Evolutionary conservation across 2,888 invertebrate genomes (phyloP), one percentile per base, ranked within the genome.

Genomic region (Phortica okadai): DNA sequence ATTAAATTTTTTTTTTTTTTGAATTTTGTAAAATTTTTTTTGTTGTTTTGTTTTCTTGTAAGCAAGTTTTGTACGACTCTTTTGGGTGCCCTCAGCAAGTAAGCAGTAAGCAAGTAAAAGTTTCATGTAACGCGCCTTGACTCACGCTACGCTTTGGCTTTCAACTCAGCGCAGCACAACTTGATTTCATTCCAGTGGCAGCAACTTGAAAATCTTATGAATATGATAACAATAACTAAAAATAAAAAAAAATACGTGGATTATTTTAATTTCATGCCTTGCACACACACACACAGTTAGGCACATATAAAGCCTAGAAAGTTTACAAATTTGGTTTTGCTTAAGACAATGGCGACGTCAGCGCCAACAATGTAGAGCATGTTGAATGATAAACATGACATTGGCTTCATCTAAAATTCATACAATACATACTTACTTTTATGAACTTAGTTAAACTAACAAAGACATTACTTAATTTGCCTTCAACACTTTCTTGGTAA

Each of bases 221-320:
- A 72, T 76, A 74, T 81, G 78, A 82, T 81, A 62, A 62, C 62
- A 79, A 74, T 11, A 79, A 76, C 80, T 76, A 85, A 78, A 33
- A 33, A 33, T 33, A 33, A 33, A 33, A 33, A 33, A 78, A 82
- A 80, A 81, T 84, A 85, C 84, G 82, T 83, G 84, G 84, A 82
- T 84, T 84, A 84, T 86, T 85, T 85, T 85, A 84, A 85, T 84
- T 86, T 83, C 81, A 84, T 85, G 78, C 80, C 78, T 76, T 78
- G 70, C 83, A 79, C 80, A 80, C 83, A 80, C 81, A 25, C 50
- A 50, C 10, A 25, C 62, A 25, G 0, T 33, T 5, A 5, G 3
- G 4, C 33, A 33, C 33, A 25, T 25, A 62, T 7, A 62, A 25
- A 6, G 62, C 69, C 79, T 77, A 78, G 1, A 85, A 86, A 86